These are phyloP conservation scores for Coenonympha arcania DNA, from an alignment of 2,888 invertebrate species.

Conservation along the genomic window DNA sequence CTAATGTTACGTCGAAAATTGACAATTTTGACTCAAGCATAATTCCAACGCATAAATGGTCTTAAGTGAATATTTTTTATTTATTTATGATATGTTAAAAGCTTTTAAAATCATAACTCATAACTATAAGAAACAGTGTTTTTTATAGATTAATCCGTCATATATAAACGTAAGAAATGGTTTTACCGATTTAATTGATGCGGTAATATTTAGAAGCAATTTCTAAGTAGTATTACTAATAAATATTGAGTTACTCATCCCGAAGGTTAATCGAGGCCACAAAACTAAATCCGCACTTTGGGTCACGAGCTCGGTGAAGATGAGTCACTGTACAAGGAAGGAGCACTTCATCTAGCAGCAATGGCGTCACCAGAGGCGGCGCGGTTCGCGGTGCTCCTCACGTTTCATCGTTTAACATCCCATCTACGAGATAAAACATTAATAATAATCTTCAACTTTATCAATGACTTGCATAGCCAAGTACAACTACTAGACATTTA, in stretches of 20 bases:
- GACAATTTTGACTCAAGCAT: too few species aligned
- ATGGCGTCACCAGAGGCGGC: conserved; percentile 56
- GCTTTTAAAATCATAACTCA: background rate
- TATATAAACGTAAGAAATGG: conserved; percentile 16
- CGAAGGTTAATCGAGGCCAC: conserved; percentile 49
- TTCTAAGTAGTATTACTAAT: conserved; percentile 32
- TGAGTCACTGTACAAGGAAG: conserved; percentile 68
- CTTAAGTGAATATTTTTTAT: background rate
- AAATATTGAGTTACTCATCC: conserved; percentile 38
- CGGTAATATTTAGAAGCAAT: conserved; percentile 23
- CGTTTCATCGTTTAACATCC: conserved; percentile 23
- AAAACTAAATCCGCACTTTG: conserved; percentile 56
- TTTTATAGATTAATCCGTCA: conserved; percentile 3
- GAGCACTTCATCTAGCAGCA: conserved; percentile 42
- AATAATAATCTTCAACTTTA: conserved; percentile 2
- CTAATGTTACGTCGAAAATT: too few species aligned
- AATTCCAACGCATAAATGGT: too few species aligned
- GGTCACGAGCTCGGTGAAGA: conserved; percentile 57
- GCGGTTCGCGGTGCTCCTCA: conserved; percentile 22
- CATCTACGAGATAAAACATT: conserved; percentile 14
- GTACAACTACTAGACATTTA: background rate
- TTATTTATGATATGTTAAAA: background rate
- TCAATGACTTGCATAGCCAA: conserved; percentile 5
- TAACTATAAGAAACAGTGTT: background rate
- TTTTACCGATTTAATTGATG: conserved; percentile 27